Conservation (phyloP, 2,797 vertebrate genomes). For the Falco novaeseelandiae region DNA sequence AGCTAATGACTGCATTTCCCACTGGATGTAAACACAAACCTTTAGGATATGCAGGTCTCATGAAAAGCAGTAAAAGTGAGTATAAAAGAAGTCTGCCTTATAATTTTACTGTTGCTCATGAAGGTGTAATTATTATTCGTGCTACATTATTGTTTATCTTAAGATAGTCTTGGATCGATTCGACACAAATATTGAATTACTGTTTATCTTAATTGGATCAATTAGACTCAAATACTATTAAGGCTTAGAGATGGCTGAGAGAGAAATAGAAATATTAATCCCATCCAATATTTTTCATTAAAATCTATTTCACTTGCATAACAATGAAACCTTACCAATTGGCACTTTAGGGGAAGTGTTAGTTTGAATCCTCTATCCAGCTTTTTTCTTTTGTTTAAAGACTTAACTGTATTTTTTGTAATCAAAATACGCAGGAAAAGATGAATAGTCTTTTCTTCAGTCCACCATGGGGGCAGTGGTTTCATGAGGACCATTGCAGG, state of each 20-base stretch:
- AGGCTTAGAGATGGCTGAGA: no score
- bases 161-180: neutral
- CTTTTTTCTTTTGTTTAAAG: neutral
- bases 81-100: no score
- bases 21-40: neutral
- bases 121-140: neutral
- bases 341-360: neutral
- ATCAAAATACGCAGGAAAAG: neutral
- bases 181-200: neutral
- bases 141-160: neutral
- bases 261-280: neutral
- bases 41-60: neutral
- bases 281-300: neutral
- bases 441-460: neutral
- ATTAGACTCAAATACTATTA: neutral
- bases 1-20: neutral
- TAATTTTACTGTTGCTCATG: neutral
- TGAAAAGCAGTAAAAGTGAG: neutral
- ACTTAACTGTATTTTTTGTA: neutral
- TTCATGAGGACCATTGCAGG: rapidly evolving
- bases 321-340: neutral
- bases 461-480: rapidly evolving
- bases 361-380: neutral
- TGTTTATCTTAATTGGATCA: neutral
- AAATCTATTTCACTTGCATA: neutral